phyloP scores from a whole-genome alignment of 2,797 vertebrate species.

The Enteromius argenteus region DNA sequence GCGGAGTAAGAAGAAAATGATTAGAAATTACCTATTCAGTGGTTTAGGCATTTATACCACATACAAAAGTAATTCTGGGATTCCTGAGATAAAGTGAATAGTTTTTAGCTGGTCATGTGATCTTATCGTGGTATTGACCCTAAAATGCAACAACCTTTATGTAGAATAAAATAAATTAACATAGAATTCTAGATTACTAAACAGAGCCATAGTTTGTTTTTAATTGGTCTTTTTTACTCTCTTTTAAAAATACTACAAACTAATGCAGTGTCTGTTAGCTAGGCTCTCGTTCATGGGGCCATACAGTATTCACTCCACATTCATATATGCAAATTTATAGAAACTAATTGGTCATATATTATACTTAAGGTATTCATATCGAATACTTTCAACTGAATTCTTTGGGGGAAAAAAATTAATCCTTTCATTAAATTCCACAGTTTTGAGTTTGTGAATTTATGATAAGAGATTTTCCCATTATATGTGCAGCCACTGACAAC shows the following conservation, averaged over 20 bases:
- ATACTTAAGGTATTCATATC: conserved; percentile 1
- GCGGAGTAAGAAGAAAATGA: conserved; percentile 87
- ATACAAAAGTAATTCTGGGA: background rate
- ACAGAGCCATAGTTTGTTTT: background rate
- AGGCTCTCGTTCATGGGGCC: background rate
- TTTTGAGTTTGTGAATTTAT: conserved; percentile 37
- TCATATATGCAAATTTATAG: background rate
- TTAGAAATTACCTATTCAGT: background rate
- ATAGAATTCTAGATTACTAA: background rate
- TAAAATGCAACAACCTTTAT: background rate
- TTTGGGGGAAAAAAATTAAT: background rate
- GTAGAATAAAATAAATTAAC: background rate
- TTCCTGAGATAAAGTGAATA: background rate
- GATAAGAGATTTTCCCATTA: conserved; percentile 58
- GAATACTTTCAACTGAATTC: conserved; percentile 12
- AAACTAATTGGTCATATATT: conserved; percentile 12
- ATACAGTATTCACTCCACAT: background rate
- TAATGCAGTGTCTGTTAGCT: background rate
- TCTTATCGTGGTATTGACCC: background rate
- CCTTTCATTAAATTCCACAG: conserved; percentile 24
- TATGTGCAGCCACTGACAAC: conserved; percentile 47
- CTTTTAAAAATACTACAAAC: background rate
- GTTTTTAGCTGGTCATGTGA: background rate
- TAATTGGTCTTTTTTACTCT: background rate
- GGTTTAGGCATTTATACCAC: background rate